phyloP scores from a whole-genome alignment of 2,797 vertebrate genomes.

The Enoplosus armatus region DNA sequence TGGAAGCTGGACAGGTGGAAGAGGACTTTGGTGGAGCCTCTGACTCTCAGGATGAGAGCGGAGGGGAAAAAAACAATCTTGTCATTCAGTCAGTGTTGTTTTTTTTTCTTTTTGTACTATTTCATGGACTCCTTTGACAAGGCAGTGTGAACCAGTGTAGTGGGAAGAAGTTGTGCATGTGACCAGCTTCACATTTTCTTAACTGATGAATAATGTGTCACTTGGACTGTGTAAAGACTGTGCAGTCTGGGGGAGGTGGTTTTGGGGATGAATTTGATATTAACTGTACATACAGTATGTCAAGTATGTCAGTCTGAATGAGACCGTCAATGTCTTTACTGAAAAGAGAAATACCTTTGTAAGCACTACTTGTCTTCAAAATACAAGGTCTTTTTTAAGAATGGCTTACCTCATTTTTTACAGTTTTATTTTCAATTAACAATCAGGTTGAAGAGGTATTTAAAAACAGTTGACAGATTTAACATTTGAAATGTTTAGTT shows the following conservation, averaged over 20 bases:
- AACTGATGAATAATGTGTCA: conserved; percentile 81
- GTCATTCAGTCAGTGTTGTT: conserved; percentile 72
- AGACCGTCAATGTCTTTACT: conserved; percentile 90
- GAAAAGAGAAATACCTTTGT: conserved; percentile 89
- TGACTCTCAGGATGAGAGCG: conserved; percentile 67
- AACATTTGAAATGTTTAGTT: conserved; percentile 26
- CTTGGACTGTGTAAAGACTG: conserved; percentile 76
- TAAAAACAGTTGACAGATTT: conserved; percentile 36
- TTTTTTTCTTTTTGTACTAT: conserved; percentile 77
- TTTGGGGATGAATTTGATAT: conserved; percentile 83
- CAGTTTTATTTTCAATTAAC: conserved; percentile 50
- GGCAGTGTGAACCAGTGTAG: conserved; percentile 73
- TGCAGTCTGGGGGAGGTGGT: conserved; percentile 64
- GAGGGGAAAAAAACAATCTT: conserved; percentile 65
- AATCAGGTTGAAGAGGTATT: conserved; percentile 14
- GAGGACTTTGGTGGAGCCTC: conserved; percentile 66
- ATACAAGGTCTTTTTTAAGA: conserved; percentile 87
- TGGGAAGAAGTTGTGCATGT: conserved; percentile 89
- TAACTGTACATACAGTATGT: conserved; percentile 86
- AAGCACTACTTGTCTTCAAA: conserved; percentile 94
- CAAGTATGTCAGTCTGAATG: conserved; percentile 84
- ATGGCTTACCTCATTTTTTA: conserved; percentile 51
- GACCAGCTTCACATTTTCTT: conserved; percentile 88
- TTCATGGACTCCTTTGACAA: conserved; percentile 80
- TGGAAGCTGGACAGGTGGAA: conserved; percentile 51